Evolutionary conservation across 2,888 invertebrate genomes (phyloP), one percentile per base, ranked within the genome.

Genomic region (Ctena decussata): DNA sequence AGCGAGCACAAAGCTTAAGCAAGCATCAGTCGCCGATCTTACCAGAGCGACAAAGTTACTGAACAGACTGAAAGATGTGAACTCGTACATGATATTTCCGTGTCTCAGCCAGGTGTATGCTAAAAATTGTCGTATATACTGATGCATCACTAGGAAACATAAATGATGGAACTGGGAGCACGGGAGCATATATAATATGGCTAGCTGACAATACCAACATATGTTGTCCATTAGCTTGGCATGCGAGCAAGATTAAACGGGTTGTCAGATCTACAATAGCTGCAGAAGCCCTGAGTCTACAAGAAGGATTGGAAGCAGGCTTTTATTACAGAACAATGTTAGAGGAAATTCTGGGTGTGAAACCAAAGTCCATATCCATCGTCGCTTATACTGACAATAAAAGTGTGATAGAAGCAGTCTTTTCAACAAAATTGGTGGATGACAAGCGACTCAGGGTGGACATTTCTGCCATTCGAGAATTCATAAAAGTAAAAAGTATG

Each of bases 391-490:
- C 79, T 60, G 85, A 85, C 69, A 83, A 78, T 57, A 83, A 80
- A 72, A 77, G 83, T 81, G 83, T 86, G 8, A 74, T 77, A 32
- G 83, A 81, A 24, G 83, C 83, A 44, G 8, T 77, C 5, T 35
- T 46, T n/a, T 86, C 80, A 15, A 80, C 85, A 53, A 83, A 70
- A 77, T 44, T 86, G 35, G 86, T 86, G 11, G n/a, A n/a, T n/a
- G n/a, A n/a, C n/a, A n/a, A n/a, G n/a, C n/a, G n/a, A n/a, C n/a
- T n/a, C n/a, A n/a, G n/a, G n/a, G n/a, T n/a, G n/a, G n/a, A n/a
- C n/a, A n/a, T n/a, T n/a, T n/a, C n/a, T n/a, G n/a, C n/a, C n/a
- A n/a, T n/a, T n/a, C n/a, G n/a, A n/a, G n/a, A n/a, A n/a, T n/a
- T n/a, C n/a, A n/a, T n/a, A n/a, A n/a, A n/a, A n/a, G n/a, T n/a